Conservation (phyloP, 2,797 vertebrate species). For the Rhinoraja longicauda region DNA sequence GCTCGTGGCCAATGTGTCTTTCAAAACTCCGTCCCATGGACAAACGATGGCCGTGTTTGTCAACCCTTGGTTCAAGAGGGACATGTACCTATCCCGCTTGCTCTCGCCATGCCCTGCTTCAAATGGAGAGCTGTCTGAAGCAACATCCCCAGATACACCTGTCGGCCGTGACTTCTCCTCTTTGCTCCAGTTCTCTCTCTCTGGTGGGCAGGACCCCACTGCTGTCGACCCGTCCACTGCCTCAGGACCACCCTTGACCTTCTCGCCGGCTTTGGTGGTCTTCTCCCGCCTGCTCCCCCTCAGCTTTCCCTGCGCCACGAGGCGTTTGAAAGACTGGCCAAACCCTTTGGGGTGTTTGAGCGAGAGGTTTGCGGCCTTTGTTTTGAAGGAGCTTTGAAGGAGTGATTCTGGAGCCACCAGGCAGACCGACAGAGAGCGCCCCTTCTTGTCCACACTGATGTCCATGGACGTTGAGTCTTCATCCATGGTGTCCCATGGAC, state of each 20-base stretch:
- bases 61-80: background rate
- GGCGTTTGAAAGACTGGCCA: slow-evolving; percentile 64
- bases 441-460: slow-evolving; percentile 42
- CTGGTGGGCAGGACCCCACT: slow-evolving; percentile 15
- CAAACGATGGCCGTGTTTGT: slow-evolving; percentile 27
- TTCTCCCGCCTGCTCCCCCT: slow-evolving; percentile 44
- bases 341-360: slow-evolving; percentile 50
- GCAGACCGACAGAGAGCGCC: slow-evolving; percentile 47
- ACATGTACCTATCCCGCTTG: background rate
- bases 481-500: slow-evolving; percentile 40
- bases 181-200: slow-evolving; percentile 34
- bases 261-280: slow-evolving; percentile 46
- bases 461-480: slow-evolving; percentile 45
- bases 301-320: slow-evolving; percentile 49
- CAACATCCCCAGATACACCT: background rate
- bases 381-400: slow-evolving; percentile 41
- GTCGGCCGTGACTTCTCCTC: background rate
- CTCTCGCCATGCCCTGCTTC: background rate
- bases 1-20: background rate
- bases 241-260: slow-evolving; percentile 19
- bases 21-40: slow-evolving; percentile 43
- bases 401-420: slow-evolving; percentile 38
- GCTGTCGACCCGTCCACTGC: slow-evolving; percentile 37
- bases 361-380: background rate
- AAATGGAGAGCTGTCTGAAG: background rate